Evolutionary conservation across 2,113 vertebrate species (phyloP), one percentile per base, ranked within the genome.

Genomic region (Gnathonemus longibarbis): DNA sequence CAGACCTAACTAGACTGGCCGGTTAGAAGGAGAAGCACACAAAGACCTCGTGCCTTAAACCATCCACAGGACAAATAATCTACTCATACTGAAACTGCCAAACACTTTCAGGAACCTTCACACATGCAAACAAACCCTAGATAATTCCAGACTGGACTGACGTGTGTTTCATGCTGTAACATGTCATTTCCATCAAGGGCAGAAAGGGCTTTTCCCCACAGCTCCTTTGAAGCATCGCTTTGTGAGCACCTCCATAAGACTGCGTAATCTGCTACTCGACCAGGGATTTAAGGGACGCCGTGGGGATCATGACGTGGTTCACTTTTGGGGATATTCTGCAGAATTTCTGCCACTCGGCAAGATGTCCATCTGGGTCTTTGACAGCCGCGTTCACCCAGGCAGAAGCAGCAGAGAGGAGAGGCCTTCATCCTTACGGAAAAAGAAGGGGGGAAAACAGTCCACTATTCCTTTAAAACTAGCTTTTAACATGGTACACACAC

Each of bases 11-110:
- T 80, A 80, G 74, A 80, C 74, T 80, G 74, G 74, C 35, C 74
- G 74, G 74, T 80, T 80, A 80, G 62, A 31, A 70, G 74, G 74
- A 80, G 74, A 80, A 80, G 31, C 74, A 80, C 74, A 80, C 74
- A 80, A 80, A 80, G 74, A 17, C 15, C 9, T n/a, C 13, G 10
- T 39, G 74, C 74, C 35, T 19, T 17, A 80, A 39, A n/a, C 31
- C 35, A 35, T 42, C 74, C 15, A n/a, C 15, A 11, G 31, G 74
- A 80, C 31, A 35, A 80, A 80, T 42, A 80, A 80, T 42, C 15
- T 6, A 80, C 74, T 80, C 35, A 70, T 80, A 80, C 1, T 42
- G 74, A 80, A 80, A 80, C 74, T 7, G 35, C 35, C 31, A 42
- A 80, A 80, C 74, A 42, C 74, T 19, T 31, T 77, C 35, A 80